These are phyloP conservation scores for Drosophila lini DNA, from an alignment of 1,140 invertebrate species.

Conservation along the genomic window DNA sequence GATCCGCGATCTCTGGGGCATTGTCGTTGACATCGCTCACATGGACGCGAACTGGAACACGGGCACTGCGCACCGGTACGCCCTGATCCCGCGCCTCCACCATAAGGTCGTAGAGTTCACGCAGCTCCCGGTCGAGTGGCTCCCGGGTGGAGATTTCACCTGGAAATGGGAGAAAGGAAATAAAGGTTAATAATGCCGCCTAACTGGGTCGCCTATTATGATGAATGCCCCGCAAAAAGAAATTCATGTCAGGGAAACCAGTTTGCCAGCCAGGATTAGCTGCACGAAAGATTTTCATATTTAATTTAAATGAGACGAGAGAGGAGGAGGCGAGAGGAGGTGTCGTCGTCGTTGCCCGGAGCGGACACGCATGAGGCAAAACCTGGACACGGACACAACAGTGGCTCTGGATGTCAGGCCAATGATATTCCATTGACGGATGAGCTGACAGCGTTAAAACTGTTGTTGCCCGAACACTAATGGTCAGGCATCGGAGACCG, in stretches of 20 bases:
- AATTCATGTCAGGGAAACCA: constrained; percentile 69
- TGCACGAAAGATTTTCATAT: constrained; percentile 82
- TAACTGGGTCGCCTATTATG: constrained; percentile 71
- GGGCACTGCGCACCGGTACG: constrained; percentile 89
- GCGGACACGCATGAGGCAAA: constrained; percentile 53
- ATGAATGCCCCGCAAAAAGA: constrained; percentile 61
- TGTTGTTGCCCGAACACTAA: constrained; percentile 84
- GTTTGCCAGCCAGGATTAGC: constrained; percentile 73
- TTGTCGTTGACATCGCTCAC: constrained; percentile 96
- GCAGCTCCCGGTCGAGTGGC: constrained; percentile 92
- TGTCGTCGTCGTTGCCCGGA: constrained; percentile 35
- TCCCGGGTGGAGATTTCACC: constrained; percentile 93
- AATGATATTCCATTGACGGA: constrained; percentile 84
- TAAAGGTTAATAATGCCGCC: neutral
- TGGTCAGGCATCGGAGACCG: constrained; percentile 57
- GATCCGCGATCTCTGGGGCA: constrained; percentile 93
- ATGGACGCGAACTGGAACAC: constrained; percentile 90
- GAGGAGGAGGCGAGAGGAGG: constrained; percentile 1
- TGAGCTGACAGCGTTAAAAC: constrained; percentile 84
- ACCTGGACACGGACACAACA: constrained; percentile 33
- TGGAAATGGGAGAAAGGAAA: constrained; percentile 70
- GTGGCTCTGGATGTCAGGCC: constrained; percentile 76
- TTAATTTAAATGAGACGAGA: constrained; percentile 78
- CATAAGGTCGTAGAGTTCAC: constrained; percentile 91
- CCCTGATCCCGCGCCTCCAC: constrained; percentile 95